Evolutionary conservation across 2,888 invertebrate genomes (phyloP).

Genomic region (Rhyacophila evoluta): DNA sequence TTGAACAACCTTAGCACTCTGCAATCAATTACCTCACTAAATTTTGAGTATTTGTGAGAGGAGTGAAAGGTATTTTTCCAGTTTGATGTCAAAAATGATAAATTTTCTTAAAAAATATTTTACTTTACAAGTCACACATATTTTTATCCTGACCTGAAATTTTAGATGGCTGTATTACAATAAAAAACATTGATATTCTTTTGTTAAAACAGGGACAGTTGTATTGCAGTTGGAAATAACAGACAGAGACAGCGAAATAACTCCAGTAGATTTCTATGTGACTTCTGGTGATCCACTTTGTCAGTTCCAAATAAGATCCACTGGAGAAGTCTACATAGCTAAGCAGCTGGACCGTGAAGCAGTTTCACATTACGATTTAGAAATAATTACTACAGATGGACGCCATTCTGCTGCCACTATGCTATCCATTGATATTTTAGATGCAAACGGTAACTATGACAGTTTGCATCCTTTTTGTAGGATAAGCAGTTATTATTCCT

Average conservation of each 20-base stretch:
- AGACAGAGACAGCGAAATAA: constrained; percentile 78
- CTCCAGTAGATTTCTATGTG: constrained; percentile 83
- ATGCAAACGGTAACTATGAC: constrained; percentile 77
- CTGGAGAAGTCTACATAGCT: constrained; percentile 88
- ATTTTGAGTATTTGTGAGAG: no score
- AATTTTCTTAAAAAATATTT: no score
- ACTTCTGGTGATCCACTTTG: constrained; percentile 85
- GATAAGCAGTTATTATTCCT: not conserved
- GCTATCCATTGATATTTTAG: constrained; percentile 81
- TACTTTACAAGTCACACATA: no score
- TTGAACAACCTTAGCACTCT: no score
- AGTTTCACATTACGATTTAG: constrained; percentile 79
- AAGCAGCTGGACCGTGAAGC: constrained; percentile 87
- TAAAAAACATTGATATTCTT: not conserved
- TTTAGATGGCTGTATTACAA: no score
- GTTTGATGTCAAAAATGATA: no score
- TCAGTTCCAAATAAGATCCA: constrained; percentile 87
- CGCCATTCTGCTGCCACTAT: constrained; percentile 84
- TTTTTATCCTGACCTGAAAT: no score
- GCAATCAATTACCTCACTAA: no score
- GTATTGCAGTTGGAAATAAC: constrained; percentile 75
- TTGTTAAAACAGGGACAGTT: constrained; percentile 69
- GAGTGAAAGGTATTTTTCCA: no score
- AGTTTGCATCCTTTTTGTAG: no score
- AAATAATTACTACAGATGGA: constrained; percentile 91